These are phyloP conservation scores for Pseudolaguvia tuberculata DNA, from an alignment of 2,113 vertebrate species.

Conservation along the genomic window DNA sequence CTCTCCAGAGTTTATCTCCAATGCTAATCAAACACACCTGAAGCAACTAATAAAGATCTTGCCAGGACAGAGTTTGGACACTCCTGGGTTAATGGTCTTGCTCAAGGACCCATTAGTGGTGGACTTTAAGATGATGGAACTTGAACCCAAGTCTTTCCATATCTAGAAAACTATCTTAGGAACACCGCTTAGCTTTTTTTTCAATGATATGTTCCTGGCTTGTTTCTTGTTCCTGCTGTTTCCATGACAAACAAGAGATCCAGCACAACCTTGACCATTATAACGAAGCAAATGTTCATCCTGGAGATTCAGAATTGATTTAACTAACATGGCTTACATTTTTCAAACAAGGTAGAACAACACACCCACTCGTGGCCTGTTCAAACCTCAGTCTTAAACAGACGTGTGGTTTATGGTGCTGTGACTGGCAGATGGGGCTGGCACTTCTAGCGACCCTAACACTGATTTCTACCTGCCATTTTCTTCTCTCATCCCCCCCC, in stretches of 20 bases:
- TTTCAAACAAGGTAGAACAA: neutral
- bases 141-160: neutral
- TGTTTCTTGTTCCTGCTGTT: neutral
- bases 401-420: conserved; percentile 13
- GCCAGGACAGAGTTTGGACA: no score
- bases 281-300: neutral
- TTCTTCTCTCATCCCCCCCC: neutral
- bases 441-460: neutral
- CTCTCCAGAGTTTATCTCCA: no score
- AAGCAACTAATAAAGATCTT: no score
- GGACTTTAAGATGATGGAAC: neutral
- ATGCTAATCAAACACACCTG: no score
- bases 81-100: neutral
- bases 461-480: conserved; percentile 11
- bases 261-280: neutral
- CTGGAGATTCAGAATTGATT: neutral
- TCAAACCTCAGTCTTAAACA: conserved; percentile 9
- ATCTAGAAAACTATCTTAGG: neutral
- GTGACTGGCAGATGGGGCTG: conserved; percentile 12
- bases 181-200: neutral
- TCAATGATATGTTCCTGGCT: neutral
- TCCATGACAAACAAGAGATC: neutral
- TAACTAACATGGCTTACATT: neutral
- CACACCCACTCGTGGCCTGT: neutral
- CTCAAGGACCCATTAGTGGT: neutral